phyloP scores from a whole-genome alignment of 2,888 invertebrate genomes.

The Spilosoma lubricipeda region DNA sequence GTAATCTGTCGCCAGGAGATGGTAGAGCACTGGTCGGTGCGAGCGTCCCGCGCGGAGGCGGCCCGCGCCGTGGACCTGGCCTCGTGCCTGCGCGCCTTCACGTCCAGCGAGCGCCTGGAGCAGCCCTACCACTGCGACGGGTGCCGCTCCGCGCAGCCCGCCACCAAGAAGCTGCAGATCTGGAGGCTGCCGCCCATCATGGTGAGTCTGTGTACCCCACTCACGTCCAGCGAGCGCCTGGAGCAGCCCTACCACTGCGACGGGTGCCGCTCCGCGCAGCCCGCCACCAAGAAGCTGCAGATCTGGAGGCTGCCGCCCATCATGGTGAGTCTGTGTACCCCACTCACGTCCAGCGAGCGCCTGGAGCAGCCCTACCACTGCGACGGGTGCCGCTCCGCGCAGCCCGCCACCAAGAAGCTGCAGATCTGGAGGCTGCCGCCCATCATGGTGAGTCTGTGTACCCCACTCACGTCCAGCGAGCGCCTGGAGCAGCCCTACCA shows the following conservation, averaged over 20 bases:
- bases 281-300: slow-evolving; percentile 96
- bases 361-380: slow-evolving; percentile 87
- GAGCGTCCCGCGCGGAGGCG: slow-evolving; percentile 89
- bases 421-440: slow-evolving; percentile 97
- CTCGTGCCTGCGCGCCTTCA: slow-evolving; percentile 95
- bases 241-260: slow-evolving; percentile 88
- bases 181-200: slow-evolving; percentile 96
- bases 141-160: slow-evolving; percentile 93
- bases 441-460: slow-evolving; percentile 87
- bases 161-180: slow-evolving; percentile 96
- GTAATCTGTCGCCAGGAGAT: slow-evolving; percentile 83
- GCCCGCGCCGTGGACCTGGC: slow-evolving; percentile 94
- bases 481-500: slow-evolving; percentile 77
- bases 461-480: not conserved
- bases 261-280: slow-evolving; percentile 92
- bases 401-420: slow-evolving; percentile 95
- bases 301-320: slow-evolving; percentile 97
- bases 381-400: slow-evolving; percentile 92
- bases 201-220: slow-evolving; percentile 72
- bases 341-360: not conserved
- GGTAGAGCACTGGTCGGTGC: slow-evolving; percentile 91
- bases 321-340: slow-evolving; percentile 83
- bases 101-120: slow-evolving; percentile 94
- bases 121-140: slow-evolving; percentile 94
- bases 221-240: not conserved